Evolutionary conservation across 2,888 invertebrate species (phyloP), one percentile per base, ranked within the genome.

Genomic region (Disparrhopalites patrizii): DNA sequence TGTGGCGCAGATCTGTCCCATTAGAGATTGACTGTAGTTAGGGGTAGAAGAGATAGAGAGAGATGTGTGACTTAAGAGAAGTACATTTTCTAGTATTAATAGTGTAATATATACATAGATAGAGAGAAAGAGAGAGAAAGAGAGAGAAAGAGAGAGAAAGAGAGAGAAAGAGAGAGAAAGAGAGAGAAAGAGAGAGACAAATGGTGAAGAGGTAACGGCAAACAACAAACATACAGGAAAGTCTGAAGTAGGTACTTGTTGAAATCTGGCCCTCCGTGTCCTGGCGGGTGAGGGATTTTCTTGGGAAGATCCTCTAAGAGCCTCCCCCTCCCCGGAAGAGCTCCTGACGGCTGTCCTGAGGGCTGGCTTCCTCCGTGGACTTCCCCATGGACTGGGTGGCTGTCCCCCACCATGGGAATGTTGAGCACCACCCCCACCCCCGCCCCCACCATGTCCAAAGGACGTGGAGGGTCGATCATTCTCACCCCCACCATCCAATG

Each of bases 401-500:
- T 78, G 74, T 78, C 78, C 33, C 77, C 77, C 30, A 77, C 77
- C 36, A 18, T 57, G 38, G 76, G 68, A 43, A 64, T 75, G 60
- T 76, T 68, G 58, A n/a, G 20, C 18, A 20, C 5, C 31, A 13
- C 78, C 77, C 31, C 77, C 77, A 61, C 86, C 80, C 87, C 87
- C 52, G 78, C 70, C 58, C 81, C 80, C 75, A 80, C 56, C 18
- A 82, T 77, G 77, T 38, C 77, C 76, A 60, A 77, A 83, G 76
- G 86, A 85, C 78, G 87, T 83, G 82, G 31, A 65, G 52, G 67
- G 68, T 58, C 65, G 58, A 50, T 52, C 65, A 25, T 36, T 56
- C 33, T 20, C 61, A 33, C 55, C 58, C 28, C 51, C 20, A 13
- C 60, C 66, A n/a, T 68, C 70, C 82, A 92, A 80, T 67, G 92